Base-by-base conservation (phyloP, 2,113 vertebrate species). In the Elanus axillaris region DNA sequence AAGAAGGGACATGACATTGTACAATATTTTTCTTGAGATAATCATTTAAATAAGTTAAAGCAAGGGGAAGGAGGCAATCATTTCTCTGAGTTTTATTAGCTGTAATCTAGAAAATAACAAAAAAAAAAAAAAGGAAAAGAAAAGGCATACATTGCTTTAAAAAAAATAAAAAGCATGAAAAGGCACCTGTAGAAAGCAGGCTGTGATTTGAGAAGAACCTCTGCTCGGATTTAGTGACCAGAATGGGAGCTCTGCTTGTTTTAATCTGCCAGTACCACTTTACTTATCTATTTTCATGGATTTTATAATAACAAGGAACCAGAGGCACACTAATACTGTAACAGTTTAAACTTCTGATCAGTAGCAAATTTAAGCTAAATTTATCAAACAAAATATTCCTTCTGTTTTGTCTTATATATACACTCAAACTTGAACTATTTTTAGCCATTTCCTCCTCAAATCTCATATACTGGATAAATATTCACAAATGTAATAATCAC, bases 1-100 rank as follows among this genome's bases (percentile, higher is more conserved):
- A 68, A 38, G n/a, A 86, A 90, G 40, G 34, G 25, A 81, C 0
- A 4, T 8, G 13, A 52, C 3, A 5, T 2, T 0, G 1, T 9
- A n/a, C 20, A 38, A 55, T 1, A 8, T 26, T 82, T 64, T 86
- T 74, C 47, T 79, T 60, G 38, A 72, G n/a, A 19, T n/a, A 50
- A 27, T 27, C 1, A 17, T 23, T n/a, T 64, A 59, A 38, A 5
- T 22, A 55, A 43, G 12, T 15, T 58, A 42, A 47, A 88, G 29
- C 9, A 71, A 81, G 18, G 23, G 13, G 9, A 58, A 69, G 8
- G 5, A 52, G 6, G 15, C 0, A 1, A 40, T 22, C 5, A 29
- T 18, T 86, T 58, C 17, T 60, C 12, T 27, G 16, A 27, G 29
- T 32, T 74, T 56, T 52, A 50, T 45, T 56, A 76, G 20, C 23